phyloP scores from a whole-genome alignment of 1,140 invertebrate genomes.

The Lepidurus couesii region DNA sequence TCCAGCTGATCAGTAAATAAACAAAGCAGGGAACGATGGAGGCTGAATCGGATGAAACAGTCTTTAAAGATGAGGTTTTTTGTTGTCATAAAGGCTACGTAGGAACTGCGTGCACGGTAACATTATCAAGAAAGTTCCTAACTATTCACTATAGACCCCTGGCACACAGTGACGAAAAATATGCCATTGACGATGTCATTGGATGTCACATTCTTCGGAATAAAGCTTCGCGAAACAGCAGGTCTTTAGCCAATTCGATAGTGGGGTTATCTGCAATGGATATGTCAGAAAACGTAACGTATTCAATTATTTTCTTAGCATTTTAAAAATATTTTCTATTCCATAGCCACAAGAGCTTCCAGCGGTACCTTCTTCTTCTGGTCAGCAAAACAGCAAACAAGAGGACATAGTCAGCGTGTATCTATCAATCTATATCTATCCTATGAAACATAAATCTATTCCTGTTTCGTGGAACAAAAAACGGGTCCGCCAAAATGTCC shows the following conservation, averaged over 20 bases:
- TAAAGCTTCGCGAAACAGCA: background rate
- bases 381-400: background rate
- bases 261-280: background rate
- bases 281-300: background rate
- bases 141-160: background rate
- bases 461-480: background rate
- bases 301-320: background rate
- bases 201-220: background rate
- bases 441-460: background rate
- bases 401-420: background rate
- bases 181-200: background rate
- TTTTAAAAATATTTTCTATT: background rate
- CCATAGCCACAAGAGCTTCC: background rate
- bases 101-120: background rate
- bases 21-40: background rate
- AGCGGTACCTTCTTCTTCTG: background rate
- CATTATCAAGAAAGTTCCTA: background rate
- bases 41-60: background rate
- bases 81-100: conserved; percentile 15
- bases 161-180: background rate
- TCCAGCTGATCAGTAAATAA: background rate
- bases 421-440: background rate
- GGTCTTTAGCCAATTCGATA: conserved; percentile 3
- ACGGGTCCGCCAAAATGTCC: background rate
- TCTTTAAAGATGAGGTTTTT: background rate